Evolutionary conservation across 2,797 vertebrate genomes (phyloP), one percentile per base, ranked within the genome.

Genomic region (Rhincodon typus): DNA sequence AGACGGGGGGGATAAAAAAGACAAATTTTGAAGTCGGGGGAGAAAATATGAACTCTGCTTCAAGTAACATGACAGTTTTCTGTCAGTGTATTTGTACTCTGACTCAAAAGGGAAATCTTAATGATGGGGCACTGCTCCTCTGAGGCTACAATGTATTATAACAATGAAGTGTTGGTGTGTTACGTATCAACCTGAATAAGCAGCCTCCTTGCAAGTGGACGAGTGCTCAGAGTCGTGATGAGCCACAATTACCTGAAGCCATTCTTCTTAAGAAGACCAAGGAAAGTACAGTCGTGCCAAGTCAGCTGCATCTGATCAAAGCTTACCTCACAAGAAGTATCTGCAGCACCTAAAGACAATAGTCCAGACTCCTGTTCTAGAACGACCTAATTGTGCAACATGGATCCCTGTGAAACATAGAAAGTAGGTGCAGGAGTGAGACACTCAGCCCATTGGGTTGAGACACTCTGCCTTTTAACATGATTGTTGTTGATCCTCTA

Each of bases 11-110:
- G 7, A 2, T 0, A 8, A 19, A 46, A 74, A 50, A 50, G 67
- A 34, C 67, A 42, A 17, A 82, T 42, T 42, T 67, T 94, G 12
- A 30, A 23, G 38, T 42, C 50, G 27, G 12, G 38, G 30, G 21
- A 93, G 34, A 50, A 72, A n/a, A 93, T 69, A 69, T 93, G 90
- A 67, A 50, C 38, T 53, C 53, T 74, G 27, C 30, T 77, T 72
- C 69, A 95, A 77, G 17, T 42, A 53, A n/a, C 19, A 17, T 95
- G 46, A 4, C 12, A 34, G 19, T 53, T 53, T 95, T 53, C 42
- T 95, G 94, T n/a, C n/a, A 15, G 70, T 53, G 69, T 70, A 46
- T 94, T 90, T 94, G n/a, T 53, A 77, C n/a, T 77, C 94, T 77
- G 46, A 34, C 77, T 95, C 15, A 53, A 53, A 77, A 53, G 72